phyloP scores from a whole-genome alignment of 1,140 invertebrate genomes.

The Caenorhabditis latens region DNA sequence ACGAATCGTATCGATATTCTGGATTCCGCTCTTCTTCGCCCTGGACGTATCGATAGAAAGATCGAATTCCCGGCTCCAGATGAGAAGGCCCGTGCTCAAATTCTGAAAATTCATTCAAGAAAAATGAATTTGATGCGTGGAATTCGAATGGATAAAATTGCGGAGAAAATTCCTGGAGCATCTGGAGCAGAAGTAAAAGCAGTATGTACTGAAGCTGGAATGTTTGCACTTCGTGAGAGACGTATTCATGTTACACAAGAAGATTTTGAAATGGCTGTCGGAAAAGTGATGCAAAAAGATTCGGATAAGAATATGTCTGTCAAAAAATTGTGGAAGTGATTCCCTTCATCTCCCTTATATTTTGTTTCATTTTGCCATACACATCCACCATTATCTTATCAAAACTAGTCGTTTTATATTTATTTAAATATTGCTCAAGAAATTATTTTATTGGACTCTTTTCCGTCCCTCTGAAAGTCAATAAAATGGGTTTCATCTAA shows the following conservation, averaged over 20 bases:
- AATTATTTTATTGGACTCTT: neutral
- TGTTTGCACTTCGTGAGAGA: slow-evolving; percentile 97
- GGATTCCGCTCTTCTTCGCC: slow-evolving; percentile 94
- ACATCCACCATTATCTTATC: neutral
- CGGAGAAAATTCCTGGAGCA: slow-evolving; percentile 98
- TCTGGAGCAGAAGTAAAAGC: slow-evolving; percentile 98
- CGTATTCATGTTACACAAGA: slow-evolving; percentile 99
- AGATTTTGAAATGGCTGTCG: slow-evolving; percentile 99
- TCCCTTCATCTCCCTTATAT: neutral
- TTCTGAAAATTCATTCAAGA: slow-evolving; percentile 94
- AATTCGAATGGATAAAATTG: slow-evolving; percentile 97
- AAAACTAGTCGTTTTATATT: neutral
- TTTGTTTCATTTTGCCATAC: neutral
- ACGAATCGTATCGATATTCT: slow-evolving; percentile 99
- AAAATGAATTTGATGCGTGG: slow-evolving; percentile 99
- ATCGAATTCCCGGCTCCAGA: slow-evolving; percentile 94
- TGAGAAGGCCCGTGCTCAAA: slow-evolving; percentile 95
- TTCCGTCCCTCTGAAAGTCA: too few relatives aligned
- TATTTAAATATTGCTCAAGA: too few relatives aligned
- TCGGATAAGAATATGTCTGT: slow-evolving; percentile 99
- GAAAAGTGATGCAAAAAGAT: slow-evolving; percentile 98
- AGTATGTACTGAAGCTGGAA: slow-evolving; percentile 98
- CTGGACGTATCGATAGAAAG: slow-evolving; percentile 81
- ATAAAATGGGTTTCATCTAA: neutral
- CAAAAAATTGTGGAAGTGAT: slow-evolving; percentile 93